These are phyloP conservation scores for Peromyscus nudipes DNA, from an alignment of 2,797 vertebrate genomes.

Conservation along the genomic window DNA sequence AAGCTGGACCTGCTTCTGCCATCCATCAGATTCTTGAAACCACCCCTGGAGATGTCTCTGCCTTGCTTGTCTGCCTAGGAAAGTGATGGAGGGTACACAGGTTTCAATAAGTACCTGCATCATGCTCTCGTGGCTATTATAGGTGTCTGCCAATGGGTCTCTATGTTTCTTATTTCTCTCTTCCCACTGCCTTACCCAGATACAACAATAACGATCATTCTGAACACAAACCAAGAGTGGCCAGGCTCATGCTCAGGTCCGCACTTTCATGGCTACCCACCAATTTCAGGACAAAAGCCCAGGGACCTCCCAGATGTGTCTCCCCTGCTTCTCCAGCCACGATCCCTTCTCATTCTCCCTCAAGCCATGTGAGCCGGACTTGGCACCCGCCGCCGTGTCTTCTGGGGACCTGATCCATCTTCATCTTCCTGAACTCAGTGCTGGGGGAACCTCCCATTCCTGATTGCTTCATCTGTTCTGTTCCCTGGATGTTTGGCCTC, in stretches of 20 bases:
- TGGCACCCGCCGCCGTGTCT: rapidly evolving
- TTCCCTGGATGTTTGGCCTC: rapidly evolving
- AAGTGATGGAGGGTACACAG: neutral
- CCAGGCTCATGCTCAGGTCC: too few species aligned
- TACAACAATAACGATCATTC: neutral
- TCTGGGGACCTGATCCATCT: neutral
- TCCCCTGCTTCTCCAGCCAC: neutral
- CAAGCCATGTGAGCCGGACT: neutral
- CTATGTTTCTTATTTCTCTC: neutral
- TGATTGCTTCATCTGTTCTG: too few species aligned
- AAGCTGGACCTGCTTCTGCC: rapidly evolving
- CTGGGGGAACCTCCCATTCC: neutral
- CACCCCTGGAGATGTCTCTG: neutral
- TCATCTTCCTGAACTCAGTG: neutral
- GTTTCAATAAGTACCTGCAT: neutral
- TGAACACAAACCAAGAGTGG: neutral
- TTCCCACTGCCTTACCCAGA: neutral
- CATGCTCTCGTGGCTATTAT: neutral
- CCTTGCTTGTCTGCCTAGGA: neutral
- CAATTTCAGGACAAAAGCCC: neutral
- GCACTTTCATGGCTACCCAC: neutral
- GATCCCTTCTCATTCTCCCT: neutral
- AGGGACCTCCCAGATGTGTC: too few species aligned
- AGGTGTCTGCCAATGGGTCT: neutral
- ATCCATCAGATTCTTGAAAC: neutral